Percentiles rank a stretch among this genome's conserved stretches.
Evolutionary conservation across 1,140 invertebrate species (phyloP).

Genomic region (Heliconius nattereri): DNA sequence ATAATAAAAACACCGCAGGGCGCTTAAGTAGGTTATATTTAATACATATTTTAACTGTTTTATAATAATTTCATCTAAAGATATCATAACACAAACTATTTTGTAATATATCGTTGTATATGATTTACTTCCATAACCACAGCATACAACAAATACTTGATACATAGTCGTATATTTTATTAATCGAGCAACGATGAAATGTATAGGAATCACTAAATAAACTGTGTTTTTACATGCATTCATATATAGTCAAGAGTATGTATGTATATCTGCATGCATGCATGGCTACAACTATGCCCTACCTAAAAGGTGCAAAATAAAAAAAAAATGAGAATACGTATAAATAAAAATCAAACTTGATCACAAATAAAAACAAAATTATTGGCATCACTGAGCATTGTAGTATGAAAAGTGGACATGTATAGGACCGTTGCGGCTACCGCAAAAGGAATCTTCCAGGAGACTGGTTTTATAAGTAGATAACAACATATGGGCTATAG

Average conservation of each 20-base stretch:
- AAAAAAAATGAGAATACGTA: too few relatives aligned
- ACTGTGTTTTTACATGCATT: too few relatives aligned
- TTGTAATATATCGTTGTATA: not conserved
- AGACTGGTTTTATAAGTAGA: constrained; percentile 18
- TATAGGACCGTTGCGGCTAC: constrained; percentile 16
- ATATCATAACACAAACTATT: not conserved
- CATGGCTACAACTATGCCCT: too few relatives aligned
- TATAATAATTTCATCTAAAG: not conserved
- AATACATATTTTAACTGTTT: not conserved
- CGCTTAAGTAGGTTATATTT: constrained; percentile 35
- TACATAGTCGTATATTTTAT: too few relatives aligned
- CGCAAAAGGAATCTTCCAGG: constrained; percentile 19
- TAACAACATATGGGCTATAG: constrained; percentile 18
- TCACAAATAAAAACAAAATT: constrained; percentile 15
- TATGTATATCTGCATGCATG: too few relatives aligned
- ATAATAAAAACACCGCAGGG: constrained; percentile 46
- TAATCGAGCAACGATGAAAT: too few relatives aligned
- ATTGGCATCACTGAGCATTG: constrained; percentile 12
- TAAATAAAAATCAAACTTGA: not conserved
- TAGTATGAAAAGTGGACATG: constrained; percentile 11
- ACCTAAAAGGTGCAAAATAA: too few relatives aligned
- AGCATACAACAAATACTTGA: too few relatives aligned
- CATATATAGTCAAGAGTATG: too few relatives aligned
- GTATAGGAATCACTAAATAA: too few relatives aligned
- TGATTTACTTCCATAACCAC: too few relatives aligned